These are phyloP conservation scores for Typhlichthys subterraneus DNA, from an alignment of 2,797 vertebrate genomes.

Conservation along the genomic window DNA sequence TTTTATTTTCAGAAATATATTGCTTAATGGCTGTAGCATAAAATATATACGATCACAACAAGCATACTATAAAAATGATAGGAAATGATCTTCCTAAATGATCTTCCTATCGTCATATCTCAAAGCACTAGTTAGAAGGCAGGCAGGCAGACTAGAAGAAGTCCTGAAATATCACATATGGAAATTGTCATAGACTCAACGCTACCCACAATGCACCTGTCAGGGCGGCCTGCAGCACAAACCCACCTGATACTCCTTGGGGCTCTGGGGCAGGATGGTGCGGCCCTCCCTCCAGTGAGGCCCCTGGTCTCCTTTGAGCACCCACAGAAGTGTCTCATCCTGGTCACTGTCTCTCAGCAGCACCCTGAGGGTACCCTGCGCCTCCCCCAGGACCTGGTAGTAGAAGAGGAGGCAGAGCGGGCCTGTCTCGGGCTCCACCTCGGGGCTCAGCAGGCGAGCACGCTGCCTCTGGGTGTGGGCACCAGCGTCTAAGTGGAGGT, in stretches of 20 bases:
- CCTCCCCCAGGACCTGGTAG: constrained; percentile 88
- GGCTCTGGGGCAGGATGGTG: constrained; percentile 91
- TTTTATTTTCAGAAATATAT: too few species aligned
- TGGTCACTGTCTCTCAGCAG: constrained; percentile 83
- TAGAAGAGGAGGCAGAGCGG: constrained; percentile 90
- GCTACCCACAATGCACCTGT: too few species aligned
- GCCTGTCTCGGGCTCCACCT: constrained; percentile 82
- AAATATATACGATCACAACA: too few species aligned
- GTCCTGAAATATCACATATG: too few species aligned
- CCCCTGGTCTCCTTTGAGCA: constrained; percentile 87
- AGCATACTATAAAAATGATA: too few species aligned
- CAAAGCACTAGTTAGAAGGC: too few species aligned
- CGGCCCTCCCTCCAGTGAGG: constrained; percentile 90
- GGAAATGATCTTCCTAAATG: too few species aligned
- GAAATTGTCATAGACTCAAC: too few species aligned
- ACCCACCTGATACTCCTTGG: constrained; percentile 88
- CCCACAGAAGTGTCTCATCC: constrained; percentile 90
- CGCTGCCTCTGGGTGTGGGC: constrained; percentile 81
- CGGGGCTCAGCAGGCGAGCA: constrained; percentile 87
- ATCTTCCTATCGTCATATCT: too few species aligned
- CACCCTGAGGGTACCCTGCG: constrained; percentile 84
- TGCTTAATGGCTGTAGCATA: too few species aligned
- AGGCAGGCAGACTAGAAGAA: too few species aligned
- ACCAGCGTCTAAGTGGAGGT: constrained; percentile 81
- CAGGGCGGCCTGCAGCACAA: not conserved